A percentile compares a stretch with the other conserved stretches of the same genome.
phyloP scores from a whole-genome alignment of 1,140 invertebrate genomes.

The Stegodyphus mimosarum region DNA sequence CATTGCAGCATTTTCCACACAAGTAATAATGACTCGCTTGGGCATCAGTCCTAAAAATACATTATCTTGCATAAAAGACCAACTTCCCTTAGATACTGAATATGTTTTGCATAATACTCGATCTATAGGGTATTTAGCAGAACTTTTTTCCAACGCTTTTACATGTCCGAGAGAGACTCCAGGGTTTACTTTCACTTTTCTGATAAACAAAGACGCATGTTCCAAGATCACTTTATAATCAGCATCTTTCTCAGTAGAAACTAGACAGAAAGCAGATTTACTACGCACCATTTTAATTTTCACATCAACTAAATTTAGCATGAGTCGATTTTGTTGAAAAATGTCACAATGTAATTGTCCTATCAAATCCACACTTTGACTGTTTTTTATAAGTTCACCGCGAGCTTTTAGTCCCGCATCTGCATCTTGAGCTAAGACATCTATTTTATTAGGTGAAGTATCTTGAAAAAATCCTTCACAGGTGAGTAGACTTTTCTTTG shows the following conservation, averaged over 20 bases:
- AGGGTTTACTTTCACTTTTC: conserved; percentile 14
- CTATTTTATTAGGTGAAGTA: not conserved
- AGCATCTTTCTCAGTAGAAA: not conserved
- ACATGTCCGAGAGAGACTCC: conserved; percentile 4
- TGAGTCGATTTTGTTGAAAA: conserved; percentile 17
- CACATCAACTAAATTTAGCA: conserved; percentile 8
- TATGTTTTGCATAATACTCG: conserved; percentile 1
- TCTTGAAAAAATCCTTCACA: not conserved
- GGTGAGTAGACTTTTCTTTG: not conserved
- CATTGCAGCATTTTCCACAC: not conserved
- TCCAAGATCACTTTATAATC: not conserved
- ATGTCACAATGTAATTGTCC: conserved; percentile 7
- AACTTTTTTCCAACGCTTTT: not conserved
- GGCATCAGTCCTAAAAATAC: conserved; percentile 18
- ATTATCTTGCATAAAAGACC: conserved; percentile 18
- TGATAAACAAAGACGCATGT: conserved; percentile 1
- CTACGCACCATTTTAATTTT: conserved; percentile 20
- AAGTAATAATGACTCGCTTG: conserved; percentile 3
- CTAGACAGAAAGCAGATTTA: not conserved
- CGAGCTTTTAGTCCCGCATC: not conserved
- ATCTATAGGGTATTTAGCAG: conserved; percentile 5
- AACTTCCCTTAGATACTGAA: conserved; percentile 3
- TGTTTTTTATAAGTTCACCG: not conserved
- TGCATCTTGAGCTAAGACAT: not conserved
- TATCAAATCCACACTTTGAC: not conserved